Evolutionary conservation across 2,888 invertebrate species (phyloP).

Genomic region (Noctuana brunneofusca): DNA sequence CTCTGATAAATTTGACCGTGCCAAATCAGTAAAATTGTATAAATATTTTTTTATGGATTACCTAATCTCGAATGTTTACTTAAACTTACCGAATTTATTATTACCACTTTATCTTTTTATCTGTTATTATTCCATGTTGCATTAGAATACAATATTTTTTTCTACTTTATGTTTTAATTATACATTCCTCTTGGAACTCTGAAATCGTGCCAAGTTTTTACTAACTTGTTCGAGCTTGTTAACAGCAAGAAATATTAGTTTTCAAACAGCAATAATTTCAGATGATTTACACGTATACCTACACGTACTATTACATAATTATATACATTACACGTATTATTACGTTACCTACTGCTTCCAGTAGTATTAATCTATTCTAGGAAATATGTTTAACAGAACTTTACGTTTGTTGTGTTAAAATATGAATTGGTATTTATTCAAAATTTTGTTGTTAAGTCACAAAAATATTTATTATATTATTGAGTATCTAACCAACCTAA

Average conservation of each 20-base stretch:
- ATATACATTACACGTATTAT: too few relatives aligned
- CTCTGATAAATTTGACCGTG: neutral
- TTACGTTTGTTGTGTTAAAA: neutral
- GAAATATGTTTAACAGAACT: neutral
- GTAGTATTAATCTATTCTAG: neutral
- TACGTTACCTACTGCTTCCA: neutral
- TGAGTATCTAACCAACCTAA: neutral
- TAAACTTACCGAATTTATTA: neutral
- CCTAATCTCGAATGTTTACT: neutral
- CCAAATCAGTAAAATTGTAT: neutral
- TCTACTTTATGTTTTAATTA: neutral
- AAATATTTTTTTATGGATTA: too few relatives aligned
- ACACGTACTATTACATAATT: too few relatives aligned
- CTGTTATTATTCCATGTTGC: neutral
- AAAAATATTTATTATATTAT: neutral
- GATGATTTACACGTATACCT: neutral
- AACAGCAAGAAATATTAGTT: neutral
- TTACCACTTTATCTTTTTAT: neutral
- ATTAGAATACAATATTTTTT: neutral
- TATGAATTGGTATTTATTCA: neutral
- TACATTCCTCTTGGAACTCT: constrained; percentile 1
- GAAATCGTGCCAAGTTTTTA: neutral
- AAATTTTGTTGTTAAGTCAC: neutral
- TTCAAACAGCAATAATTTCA: neutral
- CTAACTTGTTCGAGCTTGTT: neutral